phyloP scores from a whole-genome alignment of 1,140 invertebrate genomes.

The Sycobia sp. region DNA sequence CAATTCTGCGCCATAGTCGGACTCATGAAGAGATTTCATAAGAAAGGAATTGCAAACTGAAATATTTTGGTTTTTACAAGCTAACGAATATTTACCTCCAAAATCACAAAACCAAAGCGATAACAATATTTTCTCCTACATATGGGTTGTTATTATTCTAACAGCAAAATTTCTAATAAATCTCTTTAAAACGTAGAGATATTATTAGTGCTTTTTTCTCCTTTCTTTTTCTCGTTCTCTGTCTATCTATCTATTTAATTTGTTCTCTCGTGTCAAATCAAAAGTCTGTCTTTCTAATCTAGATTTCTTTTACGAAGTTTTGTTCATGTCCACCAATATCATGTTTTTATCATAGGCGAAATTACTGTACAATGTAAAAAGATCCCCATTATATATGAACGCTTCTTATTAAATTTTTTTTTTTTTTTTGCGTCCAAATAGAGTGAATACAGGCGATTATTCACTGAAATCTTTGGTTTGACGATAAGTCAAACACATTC shows the following conservation, averaged over 20 bases:
- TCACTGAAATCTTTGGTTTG: constrained; percentile 26
- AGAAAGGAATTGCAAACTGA: constrained; percentile 55
- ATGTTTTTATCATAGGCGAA: constrained; percentile 56
- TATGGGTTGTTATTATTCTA: constrained; percentile 44
- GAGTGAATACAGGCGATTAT: constrained; percentile 40
- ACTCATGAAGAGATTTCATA: constrained; percentile 27
- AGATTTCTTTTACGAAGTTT: constrained; percentile 26
- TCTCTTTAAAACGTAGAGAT: constrained; percentile 40
- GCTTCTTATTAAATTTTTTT: constrained; percentile 23
- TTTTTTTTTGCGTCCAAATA: constrained; percentile 40
- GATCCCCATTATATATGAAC: constrained; percentile 35
- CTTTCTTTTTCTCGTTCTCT: constrained; percentile 6
- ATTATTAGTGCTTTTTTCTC: constrained; percentile 2
- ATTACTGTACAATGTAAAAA: constrained; percentile 63
- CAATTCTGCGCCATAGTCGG: constrained; percentile 50
- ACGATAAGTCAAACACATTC: constrained; percentile 51
- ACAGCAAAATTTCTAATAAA: constrained; percentile 37
- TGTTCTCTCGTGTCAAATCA: constrained; percentile 7
- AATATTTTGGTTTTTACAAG: constrained; percentile 61
- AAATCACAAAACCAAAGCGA: constrained; percentile 63
- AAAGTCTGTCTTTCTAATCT: constrained; percentile 19
- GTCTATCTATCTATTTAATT: constrained; percentile 1
- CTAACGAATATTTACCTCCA: constrained; percentile 60
- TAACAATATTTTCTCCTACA: constrained; percentile 52
- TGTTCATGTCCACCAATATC: constrained; percentile 48